Base-by-base conservation (phyloP, 2,888 invertebrate genomes). In the Acleris sparsana region DNA sequence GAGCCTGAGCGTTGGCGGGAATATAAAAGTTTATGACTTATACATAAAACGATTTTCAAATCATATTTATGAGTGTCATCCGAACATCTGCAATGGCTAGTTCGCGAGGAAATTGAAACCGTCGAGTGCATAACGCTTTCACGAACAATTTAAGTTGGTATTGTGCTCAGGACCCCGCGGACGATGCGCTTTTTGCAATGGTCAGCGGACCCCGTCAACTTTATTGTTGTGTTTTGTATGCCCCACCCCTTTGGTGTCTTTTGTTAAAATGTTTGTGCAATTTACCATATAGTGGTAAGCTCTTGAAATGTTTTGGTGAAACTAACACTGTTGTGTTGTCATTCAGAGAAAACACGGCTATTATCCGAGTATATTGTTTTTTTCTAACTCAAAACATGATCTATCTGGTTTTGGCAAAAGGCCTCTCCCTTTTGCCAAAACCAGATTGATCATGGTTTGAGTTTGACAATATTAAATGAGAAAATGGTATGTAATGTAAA, bases 31-130 rank as follows among this genome's bases (percentile, higher is more conserved):
- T 92, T 91, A 92, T 87, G 89, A 86, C 85, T 88, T 88, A 89
- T 89, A 92, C 89, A 90, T 91, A 90, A 91, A 92, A 89, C 90
- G 88, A 91, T 92, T 91, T 88, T 91, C 88, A 90, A 92, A 91
- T 92, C 88, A 92, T 92, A 92, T 91, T 92, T 92, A 91, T 84
- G 87, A 85, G 84, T 83, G 84, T 85, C 85, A 79, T 84, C 84
- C 79, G 83, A 88, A 88, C 90, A 92, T 89, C 86, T 90, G 88
- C 85, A 83, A 84, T 82, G 83, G 90, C 83, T 80, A 84, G 88
- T 88, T 89, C 84, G 84, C 88, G 85, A 82, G 85, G 86, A 89
- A 89, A 91, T 92, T 91, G 92, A 92, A 91, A 92, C 88, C 85
- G 84, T 86, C 80, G 82, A 85, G 88, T 88, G 86, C 88, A 90